Evolutionary conservation across 2,888 invertebrate genomes (phyloP), one percentile per base, ranked within the genome.

Genomic region (Drosophila hamatofila): DNA sequence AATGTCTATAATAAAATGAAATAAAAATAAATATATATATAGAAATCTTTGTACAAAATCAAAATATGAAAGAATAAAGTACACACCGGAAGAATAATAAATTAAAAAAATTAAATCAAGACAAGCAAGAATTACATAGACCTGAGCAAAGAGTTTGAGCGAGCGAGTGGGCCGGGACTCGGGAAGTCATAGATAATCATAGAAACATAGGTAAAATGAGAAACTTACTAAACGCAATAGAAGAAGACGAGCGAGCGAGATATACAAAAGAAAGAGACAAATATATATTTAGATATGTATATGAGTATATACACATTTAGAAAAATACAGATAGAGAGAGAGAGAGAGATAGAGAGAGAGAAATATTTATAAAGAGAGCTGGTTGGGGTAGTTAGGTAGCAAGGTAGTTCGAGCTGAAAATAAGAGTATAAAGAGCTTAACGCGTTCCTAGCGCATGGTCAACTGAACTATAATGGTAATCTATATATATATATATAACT

Each of bases 1-100:
- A 87, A 92, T 85, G 82, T 90, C 92, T 92, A 92, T 90, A 92
- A 92, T 30, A 91, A 90, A 89, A 88, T 72, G 48, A 65, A 67
- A 81, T 21, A 66, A 73, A 64, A 63, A 68, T 16, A 52, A 21
- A 35, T 8, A 44, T 44, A 51, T 66, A 76, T 27, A 69, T 64
- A 80, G 81, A 79, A 78, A 81, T 73, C 25, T 55, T 55, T 74
- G 80, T 79, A 81, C 58, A 75, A 61, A 73, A 72, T 60, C 11
- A 80, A 14, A 75, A 86, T 76, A 42, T 2, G 23, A 37, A 52
- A 52, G 11, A 2, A 52, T 16, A 59, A 65, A 48, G 30, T 64
- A 48, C 67, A 37, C 64, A 33, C 18, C 27, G 64, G 42, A 8
- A 46, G 25, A 23, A 16, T 23, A 16, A 9, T 16, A 56, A 44